These are phyloP conservation scores for Notolabrus celidotus DNA, from an alignment of 2,797 vertebrate genomes.

Conservation along the genomic window DNA sequence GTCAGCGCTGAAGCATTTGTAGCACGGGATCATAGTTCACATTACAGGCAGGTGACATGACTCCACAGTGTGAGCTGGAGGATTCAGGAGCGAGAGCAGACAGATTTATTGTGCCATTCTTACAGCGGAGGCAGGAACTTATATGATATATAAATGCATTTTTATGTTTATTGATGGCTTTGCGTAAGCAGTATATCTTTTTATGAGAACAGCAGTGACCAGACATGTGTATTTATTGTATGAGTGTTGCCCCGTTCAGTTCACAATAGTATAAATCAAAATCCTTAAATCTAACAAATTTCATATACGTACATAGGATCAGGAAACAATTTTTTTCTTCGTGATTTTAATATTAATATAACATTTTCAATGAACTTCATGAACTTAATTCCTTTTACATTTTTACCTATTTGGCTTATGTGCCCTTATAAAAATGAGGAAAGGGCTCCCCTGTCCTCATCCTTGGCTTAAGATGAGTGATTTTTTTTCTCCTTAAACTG, in stretches of 20 bases:
- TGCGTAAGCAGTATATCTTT: conserved; percentile 21
- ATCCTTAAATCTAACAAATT: not conserved
- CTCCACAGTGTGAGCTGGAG: conserved; percentile 18
- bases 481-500: no score
- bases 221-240: not conserved
- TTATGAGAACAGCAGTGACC: conserved; percentile 13
- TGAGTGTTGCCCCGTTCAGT: not conserved
- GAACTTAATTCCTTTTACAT: not conserved
- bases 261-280: not conserved
- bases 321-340: not conserved
- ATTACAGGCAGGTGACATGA: conserved; percentile 25
- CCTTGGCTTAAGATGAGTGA: no score
- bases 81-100: conserved; percentile 23
- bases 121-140: conserved; percentile 44
- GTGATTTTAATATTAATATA: no score
- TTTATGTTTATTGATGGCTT: conserved; percentile 61
- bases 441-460: no score
- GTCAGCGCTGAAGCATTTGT: conserved; percentile 17
- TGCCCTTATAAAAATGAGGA: no score
- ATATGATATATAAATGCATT: conserved; percentile 59
- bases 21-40: conserved; percentile 32
- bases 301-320: not conserved
- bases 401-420: no score
- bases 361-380: not conserved
- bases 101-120: conserved; percentile 53